Base-by-base conservation (phyloP, 2,888 invertebrate species). In the Lomographa bimaculata region DNA sequence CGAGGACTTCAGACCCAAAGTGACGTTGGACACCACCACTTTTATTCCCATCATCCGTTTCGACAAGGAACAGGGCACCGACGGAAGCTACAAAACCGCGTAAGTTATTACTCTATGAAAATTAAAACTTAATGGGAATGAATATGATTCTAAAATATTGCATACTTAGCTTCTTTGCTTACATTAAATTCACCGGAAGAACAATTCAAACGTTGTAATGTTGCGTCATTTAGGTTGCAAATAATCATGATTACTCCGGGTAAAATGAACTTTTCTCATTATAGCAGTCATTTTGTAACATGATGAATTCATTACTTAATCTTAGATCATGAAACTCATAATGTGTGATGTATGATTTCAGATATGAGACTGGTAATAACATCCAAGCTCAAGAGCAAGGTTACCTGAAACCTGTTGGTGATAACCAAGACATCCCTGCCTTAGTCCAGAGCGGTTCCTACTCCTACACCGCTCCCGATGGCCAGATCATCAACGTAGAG, bases 291-390 rank as follows among this genome's bases (percentile, higher is more conserved):
- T 39, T 28, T 40, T 5, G 5, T 17, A 28, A 33, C 5, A 3
- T 26, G 5, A 4, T 10, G 0, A 8, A n/a, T n/a, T n/a, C n/a
- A n/a, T n/a, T n/a, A n/a, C n/a, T n/a, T n/a, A n/a, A n/a, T n/a
- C n/a, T n/a, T n/a, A n/a, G n/a, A n/a, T 14, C 14, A 14, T 14
- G 14, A 14, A 9, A 9, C 5, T 33, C 10, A 8, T 20, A 9
- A 16, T 8, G 11, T 37, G 7, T 7, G 3, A 16, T 30, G 0
- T 14, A 34, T 16, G 5, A 50, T 79, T 85, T 20, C 74, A 94
- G 94, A 54, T 96, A 95, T 68, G 95, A 96, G 79, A 96, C 96
- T 43, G 96, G 95, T 9, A 96, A 96, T 84, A 91, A 94, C 74
- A 96, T 96, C 53, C 80, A 93, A 1, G 94, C 95, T 16, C 92